Percentiles rank a stretch among this genome's conserved stretches.
phyloP scores from a whole-genome alignment of 2,888 invertebrate genomes.

The Cactoblastis cactorum region DNA sequence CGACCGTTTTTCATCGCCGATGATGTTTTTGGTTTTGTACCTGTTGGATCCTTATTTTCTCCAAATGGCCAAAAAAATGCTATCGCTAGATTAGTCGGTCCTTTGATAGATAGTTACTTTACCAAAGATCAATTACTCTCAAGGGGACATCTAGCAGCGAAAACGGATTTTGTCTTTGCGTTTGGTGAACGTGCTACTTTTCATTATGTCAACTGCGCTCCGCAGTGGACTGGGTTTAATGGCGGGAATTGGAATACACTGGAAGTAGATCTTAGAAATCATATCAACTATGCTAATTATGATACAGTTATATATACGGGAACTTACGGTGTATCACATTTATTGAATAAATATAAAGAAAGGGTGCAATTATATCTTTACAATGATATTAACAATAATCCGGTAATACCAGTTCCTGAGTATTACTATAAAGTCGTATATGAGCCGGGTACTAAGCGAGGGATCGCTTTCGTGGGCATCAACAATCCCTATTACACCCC shows the following conservation, averaged over 20 bases:
- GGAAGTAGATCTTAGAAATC: slow-evolving; percentile 65
- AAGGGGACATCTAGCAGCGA: slow-evolving; percentile 82
- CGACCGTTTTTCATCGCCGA: slow-evolving; percentile 58
- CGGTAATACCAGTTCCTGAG: slow-evolving; percentile 63
- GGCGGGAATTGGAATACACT: slow-evolving; percentile 80
- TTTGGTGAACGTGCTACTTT: slow-evolving; percentile 81
- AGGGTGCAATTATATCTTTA: slow-evolving; percentile 58
- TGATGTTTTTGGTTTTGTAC: slow-evolving; percentile 39
- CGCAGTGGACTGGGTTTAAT: slow-evolving; percentile 84
- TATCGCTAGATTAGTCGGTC: slow-evolving; percentile 46
- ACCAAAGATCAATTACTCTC: slow-evolving; percentile 62
- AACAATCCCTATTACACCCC: slow-evolving; percentile 79
- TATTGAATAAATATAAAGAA: slow-evolving; percentile 58
- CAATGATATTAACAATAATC: slow-evolving; percentile 55
- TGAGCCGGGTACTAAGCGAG: slow-evolving; percentile 63
- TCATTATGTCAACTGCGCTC: slow-evolving; percentile 83
- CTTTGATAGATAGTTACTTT: slow-evolving; percentile 55
- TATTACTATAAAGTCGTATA: slow-evolving; percentile 78
- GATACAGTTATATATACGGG: slow-evolving; percentile 80
- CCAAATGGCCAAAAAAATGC: slow-evolving; percentile 49
- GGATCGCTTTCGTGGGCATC: slow-evolving; percentile 79
- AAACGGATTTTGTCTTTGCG: slow-evolving; percentile 81
- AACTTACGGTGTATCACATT: slow-evolving; percentile 75
- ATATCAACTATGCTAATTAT: slow-evolving; percentile 47
- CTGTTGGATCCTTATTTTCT: slow-evolving; percentile 52